These are phyloP conservation scores for Apostichopus parvimensis DNA, from an alignment of 35 echinoderm and acorn worm species.

Conservation along the genomic window DNA sequence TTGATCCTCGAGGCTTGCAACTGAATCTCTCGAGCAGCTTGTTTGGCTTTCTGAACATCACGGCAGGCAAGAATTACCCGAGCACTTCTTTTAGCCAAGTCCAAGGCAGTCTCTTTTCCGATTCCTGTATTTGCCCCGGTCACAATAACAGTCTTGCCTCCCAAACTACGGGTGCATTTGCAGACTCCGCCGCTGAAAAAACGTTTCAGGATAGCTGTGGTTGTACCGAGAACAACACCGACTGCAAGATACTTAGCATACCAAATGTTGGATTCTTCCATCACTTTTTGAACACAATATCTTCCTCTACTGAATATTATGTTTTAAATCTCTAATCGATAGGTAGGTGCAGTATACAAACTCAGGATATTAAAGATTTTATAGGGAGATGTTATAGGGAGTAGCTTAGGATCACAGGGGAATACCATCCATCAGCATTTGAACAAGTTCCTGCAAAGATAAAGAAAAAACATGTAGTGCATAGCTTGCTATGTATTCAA, in stretches of 20 bases:
- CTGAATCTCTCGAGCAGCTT: slow-evolving; percentile 72
- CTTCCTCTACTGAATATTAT: too few relatives aligned
- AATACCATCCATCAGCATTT: too few relatives aligned
- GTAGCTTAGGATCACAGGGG: too few relatives aligned
- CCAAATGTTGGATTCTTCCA: slow-evolving; percentile 22
- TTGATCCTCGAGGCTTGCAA: slow-evolving; percentile 8
- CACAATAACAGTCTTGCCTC: slow-evolving; percentile 84
- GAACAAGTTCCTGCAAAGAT: too few relatives aligned
- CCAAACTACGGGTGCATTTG: slow-evolving; percentile 58
- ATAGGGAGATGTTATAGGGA: too few relatives aligned
- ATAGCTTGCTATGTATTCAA: too few relatives aligned
- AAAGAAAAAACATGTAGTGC: too few relatives aligned
- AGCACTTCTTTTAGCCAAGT: slow-evolving; percentile 74
- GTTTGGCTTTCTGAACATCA: slow-evolving; percentile 62
- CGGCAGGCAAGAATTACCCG: slow-evolving; percentile 93
- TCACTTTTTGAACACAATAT: background rate
- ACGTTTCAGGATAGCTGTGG: slow-evolving; percentile 47
- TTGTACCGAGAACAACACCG: slow-evolving; percentile 63
- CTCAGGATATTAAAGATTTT: too few relatives aligned
- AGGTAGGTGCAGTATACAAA: too few relatives aligned
- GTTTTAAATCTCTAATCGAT: too few relatives aligned
- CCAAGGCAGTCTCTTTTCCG: slow-evolving; percentile 82
- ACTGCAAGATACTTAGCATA: slow-evolving; percentile 60
- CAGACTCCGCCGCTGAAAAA: slow-evolving; percentile 69
- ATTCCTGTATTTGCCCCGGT: slow-evolving; percentile 94